Evolutionary conservation across 2,797 vertebrate species (phyloP).

Genomic region (Sebastes umbrosus): DNA sequence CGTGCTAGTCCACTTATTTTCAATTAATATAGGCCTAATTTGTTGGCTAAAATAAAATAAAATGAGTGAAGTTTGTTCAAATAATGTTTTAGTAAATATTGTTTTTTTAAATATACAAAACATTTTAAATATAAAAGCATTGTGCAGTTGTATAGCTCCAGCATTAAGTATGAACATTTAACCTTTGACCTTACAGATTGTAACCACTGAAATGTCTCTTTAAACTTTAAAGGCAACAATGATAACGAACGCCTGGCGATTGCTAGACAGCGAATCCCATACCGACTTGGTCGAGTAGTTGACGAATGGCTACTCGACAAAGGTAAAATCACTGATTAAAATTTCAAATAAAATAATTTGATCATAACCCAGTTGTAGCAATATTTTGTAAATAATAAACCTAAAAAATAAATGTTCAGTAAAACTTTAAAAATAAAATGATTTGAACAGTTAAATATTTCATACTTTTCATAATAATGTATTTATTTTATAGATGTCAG

Average conservation of each 20-base stretch:
- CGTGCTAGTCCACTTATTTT: conserved; percentile 88
- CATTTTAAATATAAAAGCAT: conserved; percentile 83
- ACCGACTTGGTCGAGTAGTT: conserved; percentile 99
- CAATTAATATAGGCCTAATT: conserved; percentile 98
- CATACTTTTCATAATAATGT: conserved; percentile 95
- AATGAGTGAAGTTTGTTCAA: conserved; percentile 93
- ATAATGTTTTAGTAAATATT: conserved; percentile 93
- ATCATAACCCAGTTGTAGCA: conserved; percentile 94
- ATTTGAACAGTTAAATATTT: conserved; percentile 93
- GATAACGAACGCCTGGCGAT: conserved; percentile 99
- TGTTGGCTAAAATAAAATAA: conserved; percentile 98
- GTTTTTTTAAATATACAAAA: conserved; percentile 95
- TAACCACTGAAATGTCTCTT: conserved; percentile 99
- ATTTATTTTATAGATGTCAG: conserved; percentile 90
- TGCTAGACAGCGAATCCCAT: conserved; percentile 99
- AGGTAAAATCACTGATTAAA: conserved; percentile 99
- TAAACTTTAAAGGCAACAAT: conserved; percentile 99
- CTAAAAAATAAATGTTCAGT: conserved; percentile 97
- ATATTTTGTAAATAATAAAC: conserved; percentile 97
- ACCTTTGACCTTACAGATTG: conserved; percentile 99
- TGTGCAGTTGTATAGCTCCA: conserved; percentile 97
- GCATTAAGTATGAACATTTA: conserved; percentile 99
- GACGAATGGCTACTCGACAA: conserved; percentile 99
- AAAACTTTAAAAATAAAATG: conserved; percentile 94
- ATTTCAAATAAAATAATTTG: conserved; percentile 99